These are phyloP conservation scores for Plestiodon gilberti DNA, from an alignment of 2,113 vertebrate genomes.

Conservation along the genomic window DNA sequence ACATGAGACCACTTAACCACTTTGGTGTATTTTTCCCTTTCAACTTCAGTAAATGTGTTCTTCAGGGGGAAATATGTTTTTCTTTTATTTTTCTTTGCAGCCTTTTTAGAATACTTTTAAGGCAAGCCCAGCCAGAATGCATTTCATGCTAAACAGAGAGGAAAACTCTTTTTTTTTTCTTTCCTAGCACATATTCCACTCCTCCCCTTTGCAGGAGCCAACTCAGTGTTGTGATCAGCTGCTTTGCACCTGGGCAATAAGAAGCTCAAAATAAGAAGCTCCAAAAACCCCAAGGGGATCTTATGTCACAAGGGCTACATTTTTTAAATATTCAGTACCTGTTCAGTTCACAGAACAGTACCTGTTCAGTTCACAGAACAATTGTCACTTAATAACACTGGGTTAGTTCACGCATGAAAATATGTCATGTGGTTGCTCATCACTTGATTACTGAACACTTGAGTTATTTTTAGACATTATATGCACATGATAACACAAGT, in stretches of 20 bases:
- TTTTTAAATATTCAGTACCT: background rate
- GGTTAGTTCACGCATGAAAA: background rate
- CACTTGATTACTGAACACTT: background rate
- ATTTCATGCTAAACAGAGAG: background rate
- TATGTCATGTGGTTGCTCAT: background rate
- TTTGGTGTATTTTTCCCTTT: conserved; percentile 9
- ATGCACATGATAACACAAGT: background rate
- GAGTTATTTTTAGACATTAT: background rate
- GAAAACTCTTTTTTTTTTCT: conserved; percentile 52
- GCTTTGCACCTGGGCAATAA: conserved; percentile 18
- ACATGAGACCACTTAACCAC: conserved; percentile 11
- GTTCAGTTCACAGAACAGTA: background rate
- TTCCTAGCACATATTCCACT: conserved; percentile 51
- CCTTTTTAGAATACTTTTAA: conserved; percentile 53
- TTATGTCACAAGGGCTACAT: background rate
- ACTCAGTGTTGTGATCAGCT: background rate
- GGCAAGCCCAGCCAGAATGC: conserved; percentile 47
- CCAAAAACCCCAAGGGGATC: conserved; percentile 15
- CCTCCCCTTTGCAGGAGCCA: conserved; percentile 11
- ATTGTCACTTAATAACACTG: background rate
- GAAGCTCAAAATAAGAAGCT: background rate
- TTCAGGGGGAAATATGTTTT: conserved; percentile 57
- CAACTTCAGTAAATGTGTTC: conserved; percentile 55
- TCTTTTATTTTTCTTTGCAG: conserved; percentile 56
- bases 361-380: background rate